Conservation (phyloP, 2,113 vertebrate species). For the Circaetus cinerascens region DNA sequence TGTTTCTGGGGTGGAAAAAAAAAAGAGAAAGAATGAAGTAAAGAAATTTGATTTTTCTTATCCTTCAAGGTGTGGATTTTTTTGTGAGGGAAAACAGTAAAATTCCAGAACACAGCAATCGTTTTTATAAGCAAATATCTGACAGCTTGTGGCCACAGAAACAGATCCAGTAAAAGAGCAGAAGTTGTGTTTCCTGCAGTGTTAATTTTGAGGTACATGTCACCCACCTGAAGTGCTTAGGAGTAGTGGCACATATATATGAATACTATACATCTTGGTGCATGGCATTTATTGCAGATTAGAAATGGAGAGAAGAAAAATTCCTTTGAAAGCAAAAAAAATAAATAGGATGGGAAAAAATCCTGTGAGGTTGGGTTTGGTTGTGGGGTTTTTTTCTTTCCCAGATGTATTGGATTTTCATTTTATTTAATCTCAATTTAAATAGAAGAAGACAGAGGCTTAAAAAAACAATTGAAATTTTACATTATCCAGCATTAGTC, state of each 20-base stretch:
- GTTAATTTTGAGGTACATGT: neutral
- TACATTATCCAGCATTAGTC: neutral
- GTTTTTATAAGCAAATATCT: neutral
- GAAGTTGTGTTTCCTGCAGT: neutral
- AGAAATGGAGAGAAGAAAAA: neutral
- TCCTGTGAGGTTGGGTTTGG: neutral
- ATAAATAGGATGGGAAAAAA: neutral
- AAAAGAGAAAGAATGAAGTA: neutral
- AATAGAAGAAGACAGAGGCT: neutral
- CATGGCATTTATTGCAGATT: neutral
- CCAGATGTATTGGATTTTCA: neutral
- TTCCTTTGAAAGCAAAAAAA: neutral
- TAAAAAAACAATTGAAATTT: neutral
- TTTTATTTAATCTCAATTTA: neutral
- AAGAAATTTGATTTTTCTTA: neutral
- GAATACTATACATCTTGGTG: neutral
- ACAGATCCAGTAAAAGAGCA: neutral
- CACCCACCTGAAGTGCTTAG: neutral
- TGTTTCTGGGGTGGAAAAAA: neutral
- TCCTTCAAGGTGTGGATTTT: neutral
- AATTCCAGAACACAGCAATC: neutral
- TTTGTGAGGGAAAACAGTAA: neutral
- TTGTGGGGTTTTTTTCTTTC: neutral
- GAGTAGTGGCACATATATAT: rapidly evolving
- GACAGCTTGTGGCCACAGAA: neutral